These are phyloP conservation scores for Entomobrya multifasciata DNA, from an alignment of 2,888 invertebrate species.

Conservation along the genomic window DNA sequence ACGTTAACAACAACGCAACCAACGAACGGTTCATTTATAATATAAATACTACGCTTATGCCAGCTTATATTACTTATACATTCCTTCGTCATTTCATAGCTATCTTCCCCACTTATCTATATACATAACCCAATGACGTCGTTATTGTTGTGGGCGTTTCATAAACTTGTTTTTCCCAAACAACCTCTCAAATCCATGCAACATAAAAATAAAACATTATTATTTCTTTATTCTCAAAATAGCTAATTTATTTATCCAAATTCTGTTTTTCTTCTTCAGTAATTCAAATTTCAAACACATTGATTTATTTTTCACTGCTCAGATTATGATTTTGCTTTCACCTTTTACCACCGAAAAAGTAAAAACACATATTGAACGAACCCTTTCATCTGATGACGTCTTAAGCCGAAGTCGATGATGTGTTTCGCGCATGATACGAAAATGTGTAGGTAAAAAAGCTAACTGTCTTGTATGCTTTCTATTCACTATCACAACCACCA, in stretches of 20 bases:
- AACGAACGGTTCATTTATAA: too few species aligned
- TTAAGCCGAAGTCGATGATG: slow-evolving; percentile 69
- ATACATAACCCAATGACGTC: slow-evolving; percentile 61
- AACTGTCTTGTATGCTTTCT: slow-evolving; percentile 4
- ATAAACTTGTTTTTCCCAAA: neutral
- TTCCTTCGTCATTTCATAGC: too few species aligned
- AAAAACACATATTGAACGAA: slow-evolving; percentile 28
- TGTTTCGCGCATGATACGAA: slow-evolving; percentile 69
- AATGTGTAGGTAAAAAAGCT: slow-evolving; percentile 42
- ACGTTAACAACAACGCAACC: too few species aligned
- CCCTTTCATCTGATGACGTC: slow-evolving; percentile 71
- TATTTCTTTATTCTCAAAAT: slow-evolving; percentile 36
- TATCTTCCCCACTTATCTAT: too few species aligned
- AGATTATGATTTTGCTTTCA: slow-evolving; percentile 28
- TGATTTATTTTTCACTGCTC: too few species aligned
- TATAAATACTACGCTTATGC: too few species aligned
- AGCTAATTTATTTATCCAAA: neutral
- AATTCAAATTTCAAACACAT: slow-evolving; percentile 37
- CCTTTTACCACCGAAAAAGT: slow-evolving; percentile 29
- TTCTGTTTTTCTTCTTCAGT: neutral
- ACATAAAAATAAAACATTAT: slow-evolving; percentile 6
- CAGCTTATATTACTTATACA: too few species aligned
- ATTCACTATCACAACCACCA: too few species aligned
- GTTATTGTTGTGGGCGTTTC: slow-evolving; percentile 65
- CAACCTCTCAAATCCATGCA: neutral